A percentile compares a stretch with the other conserved stretches of the same genome.
phyloP scores from a whole-genome alignment of 2,888 invertebrate species.

The Temnothorax rugatulus region DNA sequence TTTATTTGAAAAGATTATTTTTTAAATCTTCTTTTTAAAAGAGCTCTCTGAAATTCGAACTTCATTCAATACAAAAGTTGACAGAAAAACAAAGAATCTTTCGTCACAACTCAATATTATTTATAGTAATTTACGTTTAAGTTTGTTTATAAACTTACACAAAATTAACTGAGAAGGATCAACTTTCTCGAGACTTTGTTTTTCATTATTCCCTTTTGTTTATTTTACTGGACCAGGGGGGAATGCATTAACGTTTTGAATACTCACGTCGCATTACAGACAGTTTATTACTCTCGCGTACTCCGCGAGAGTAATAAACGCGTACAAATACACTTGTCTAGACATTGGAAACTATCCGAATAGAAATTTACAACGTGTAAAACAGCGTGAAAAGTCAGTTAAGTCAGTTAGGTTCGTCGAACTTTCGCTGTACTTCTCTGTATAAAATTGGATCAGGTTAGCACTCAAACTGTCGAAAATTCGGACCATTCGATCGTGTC shows the following conservation, averaged over 20 bases:
- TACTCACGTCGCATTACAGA: neutral
- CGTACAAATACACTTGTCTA: neutral
- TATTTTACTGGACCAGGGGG: neutral
- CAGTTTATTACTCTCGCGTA: neutral
- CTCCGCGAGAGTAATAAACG: no score
- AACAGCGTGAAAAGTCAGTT: neutral
- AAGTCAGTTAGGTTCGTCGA: constrained; percentile 14
- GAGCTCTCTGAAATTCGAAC: neutral
- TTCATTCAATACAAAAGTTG: neutral
- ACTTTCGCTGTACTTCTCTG: constrained; percentile 28
- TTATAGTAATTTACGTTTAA: neutral
- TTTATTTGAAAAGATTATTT: neutral
- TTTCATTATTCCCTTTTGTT: neutral
- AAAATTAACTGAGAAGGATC: neutral
- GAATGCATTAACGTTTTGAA: neutral
- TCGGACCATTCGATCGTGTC: constrained; percentile 13
- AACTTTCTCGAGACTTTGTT: neutral
- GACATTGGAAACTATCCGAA: neutral
- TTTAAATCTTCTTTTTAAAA: neutral
- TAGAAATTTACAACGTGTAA: constrained; percentile 31
- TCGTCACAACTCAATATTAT: neutral
- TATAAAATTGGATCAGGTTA: constrained; percentile 37
- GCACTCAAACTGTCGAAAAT: constrained; percentile 51
- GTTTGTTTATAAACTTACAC: constrained; percentile 11
- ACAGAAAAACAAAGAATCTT: neutral